phyloP scores from a whole-genome alignment of 1,140 invertebrate species.

The Paralvinella palmiformis region DNA sequence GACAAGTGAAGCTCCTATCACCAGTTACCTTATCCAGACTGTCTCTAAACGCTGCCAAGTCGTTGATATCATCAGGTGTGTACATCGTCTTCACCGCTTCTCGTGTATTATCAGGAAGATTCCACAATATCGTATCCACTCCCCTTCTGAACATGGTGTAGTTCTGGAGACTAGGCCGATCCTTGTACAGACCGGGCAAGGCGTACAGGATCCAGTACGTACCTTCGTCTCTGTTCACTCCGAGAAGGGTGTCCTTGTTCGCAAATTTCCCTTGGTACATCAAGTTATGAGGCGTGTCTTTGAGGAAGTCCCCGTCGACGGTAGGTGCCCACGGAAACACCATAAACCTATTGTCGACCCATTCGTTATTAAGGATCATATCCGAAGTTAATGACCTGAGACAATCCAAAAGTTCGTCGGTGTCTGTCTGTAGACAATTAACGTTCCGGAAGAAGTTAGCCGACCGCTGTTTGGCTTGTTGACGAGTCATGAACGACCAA shows the following conservation, averaged over 20 bases:
- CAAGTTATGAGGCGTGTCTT: constrained; percentile 12
- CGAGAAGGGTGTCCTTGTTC: constrained; percentile 14
- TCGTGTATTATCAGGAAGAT: neutral
- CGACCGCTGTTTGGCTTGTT: constrained; percentile 64
- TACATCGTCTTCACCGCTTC: neutral
- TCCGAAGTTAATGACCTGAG: constrained; percentile 64
- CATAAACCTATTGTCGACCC: constrained; percentile 41
- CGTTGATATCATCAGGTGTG: neutral
- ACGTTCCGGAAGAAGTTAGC: constrained; percentile 4
- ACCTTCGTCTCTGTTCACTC: constrained; percentile 17
- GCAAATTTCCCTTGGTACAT: constrained; percentile 1
- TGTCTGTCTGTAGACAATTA: constrained; percentile 51
- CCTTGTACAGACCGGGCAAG: constrained; percentile 1
- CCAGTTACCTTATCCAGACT: constrained; percentile 11
- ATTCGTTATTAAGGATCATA: constrained; percentile 75
- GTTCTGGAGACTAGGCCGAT: constrained; percentile 9
- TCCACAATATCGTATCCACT: constrained; percentile 8
- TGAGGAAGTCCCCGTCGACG: constrained; percentile 14
- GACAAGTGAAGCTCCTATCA: constrained; percentile 19
- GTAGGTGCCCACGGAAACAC: constrained; percentile 17
- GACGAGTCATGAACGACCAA: constrained; percentile 85
- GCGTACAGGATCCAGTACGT: constrained; percentile 15
- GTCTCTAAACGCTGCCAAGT: constrained; percentile 11
- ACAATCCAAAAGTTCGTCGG: constrained; percentile 71
- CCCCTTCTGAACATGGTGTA: neutral